Evolutionary conservation across 2,113 vertebrate species (phyloP).

Genomic region (Cyprinodon brontotheroides): DNA sequence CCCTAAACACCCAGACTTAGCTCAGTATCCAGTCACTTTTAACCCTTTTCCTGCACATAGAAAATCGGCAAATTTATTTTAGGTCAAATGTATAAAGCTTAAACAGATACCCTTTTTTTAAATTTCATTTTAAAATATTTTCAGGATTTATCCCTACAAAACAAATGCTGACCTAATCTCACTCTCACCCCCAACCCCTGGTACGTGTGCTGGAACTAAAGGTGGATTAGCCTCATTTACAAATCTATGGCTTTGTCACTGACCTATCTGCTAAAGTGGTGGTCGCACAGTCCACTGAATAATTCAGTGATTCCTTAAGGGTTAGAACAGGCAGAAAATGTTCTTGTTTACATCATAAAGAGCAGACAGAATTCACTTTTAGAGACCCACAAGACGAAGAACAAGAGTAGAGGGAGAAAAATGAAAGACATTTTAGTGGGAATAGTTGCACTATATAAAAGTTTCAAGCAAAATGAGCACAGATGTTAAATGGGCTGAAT

Average conservation of each 20-base stretch:
- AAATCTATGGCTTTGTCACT: constrained; percentile 93
- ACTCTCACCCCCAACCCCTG: constrained; percentile 20
- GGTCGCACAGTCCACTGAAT: constrained; percentile 87
- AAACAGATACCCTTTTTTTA: too few relatives aligned
- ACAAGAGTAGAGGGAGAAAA: rapidly evolving
- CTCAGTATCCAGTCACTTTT: not conserved
- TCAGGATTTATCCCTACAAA: not conserved
- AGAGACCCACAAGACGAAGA: constrained; percentile 11
- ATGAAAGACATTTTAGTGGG: not conserved
- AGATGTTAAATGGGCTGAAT: too few relatives aligned
- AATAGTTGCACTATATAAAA: not conserved
- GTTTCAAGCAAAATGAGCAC: not conserved
- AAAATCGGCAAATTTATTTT: not conserved
- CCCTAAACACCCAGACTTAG: not conserved
- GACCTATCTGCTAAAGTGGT: constrained; percentile 84
- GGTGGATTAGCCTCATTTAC: constrained; percentile 95
- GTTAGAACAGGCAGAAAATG: constrained; percentile 73
- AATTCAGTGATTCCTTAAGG: constrained; percentile 82
- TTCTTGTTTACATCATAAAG: constrained; percentile 55
- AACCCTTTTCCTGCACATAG: not conserved
- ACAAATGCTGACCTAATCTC: not conserved
- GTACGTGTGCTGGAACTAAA: constrained; percentile 58
- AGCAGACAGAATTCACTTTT: constrained; percentile 33
- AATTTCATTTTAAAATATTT: not conserved
- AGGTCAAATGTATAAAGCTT: too few relatives aligned